Percentiles rank a stretch among this genome's conserved stretches.
Evolutionary conservation across 2,797 vertebrate genomes (phyloP).

Genomic region (Picus viridis): DNA sequence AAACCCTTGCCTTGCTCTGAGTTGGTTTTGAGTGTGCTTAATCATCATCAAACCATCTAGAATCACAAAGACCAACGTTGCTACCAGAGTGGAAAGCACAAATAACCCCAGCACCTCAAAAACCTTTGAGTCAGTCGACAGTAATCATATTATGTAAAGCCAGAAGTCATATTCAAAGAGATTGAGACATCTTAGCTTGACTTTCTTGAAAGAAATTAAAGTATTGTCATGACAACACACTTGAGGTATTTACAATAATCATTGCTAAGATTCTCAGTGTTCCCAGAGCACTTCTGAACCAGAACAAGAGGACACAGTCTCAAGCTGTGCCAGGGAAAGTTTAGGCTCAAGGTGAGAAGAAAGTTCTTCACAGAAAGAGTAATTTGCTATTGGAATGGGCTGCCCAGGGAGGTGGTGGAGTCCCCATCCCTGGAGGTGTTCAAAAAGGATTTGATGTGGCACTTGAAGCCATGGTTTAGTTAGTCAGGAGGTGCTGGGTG

Average conservation of each 20-base stretch:
- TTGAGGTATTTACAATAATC: not conserved
- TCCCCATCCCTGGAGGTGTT: too few species aligned
- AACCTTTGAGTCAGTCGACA: not conserved
- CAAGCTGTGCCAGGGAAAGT: too few species aligned
- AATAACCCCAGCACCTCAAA: not conserved
- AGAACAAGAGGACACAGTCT: too few species aligned
- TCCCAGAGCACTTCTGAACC: not conserved
- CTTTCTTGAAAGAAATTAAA: not conserved
- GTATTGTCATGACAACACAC: not conserved
- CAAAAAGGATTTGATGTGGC: too few species aligned
- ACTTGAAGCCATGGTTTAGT: too few species aligned
- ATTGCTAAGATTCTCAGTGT: not conserved
- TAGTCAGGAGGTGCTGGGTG: too few species aligned
- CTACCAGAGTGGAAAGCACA: not conserved
- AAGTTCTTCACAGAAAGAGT: too few species aligned
- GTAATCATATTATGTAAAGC: not conserved
- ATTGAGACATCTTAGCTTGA: not conserved
- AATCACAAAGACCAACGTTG: not conserved
- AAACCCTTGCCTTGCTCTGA: not conserved
- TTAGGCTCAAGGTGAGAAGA: too few species aligned
- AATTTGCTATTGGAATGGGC: too few species aligned
- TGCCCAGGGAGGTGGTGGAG: too few species aligned
- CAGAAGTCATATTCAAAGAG: not conserved
- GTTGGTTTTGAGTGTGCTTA: not conserved
- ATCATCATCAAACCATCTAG: not conserved